Evolutionary conservation across 2,797 vertebrate species (phyloP), one percentile per base, ranked within the genome.

Genomic region (Pogonophryne albipinna): DNA sequence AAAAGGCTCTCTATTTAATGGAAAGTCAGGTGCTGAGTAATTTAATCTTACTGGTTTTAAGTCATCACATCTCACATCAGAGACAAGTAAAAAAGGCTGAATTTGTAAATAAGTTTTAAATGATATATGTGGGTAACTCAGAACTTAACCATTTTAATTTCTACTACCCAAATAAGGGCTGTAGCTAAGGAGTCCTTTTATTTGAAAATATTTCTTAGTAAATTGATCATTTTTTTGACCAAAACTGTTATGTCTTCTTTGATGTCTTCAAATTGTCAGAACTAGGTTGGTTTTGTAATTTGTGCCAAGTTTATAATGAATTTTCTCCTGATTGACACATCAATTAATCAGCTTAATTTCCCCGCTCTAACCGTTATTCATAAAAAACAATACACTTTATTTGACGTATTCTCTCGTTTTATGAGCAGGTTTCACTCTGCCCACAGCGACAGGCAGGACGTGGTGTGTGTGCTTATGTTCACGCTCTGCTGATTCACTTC

Each of bases 391-490:
- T 23, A 8, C 4, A n/a, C 57, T 38, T 4, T 42, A 10, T 14
- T 42, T 44, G n/a, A 19, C 34, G 17, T n/a, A 16, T 8, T 20
- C 11, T 71, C 20, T 7, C 50, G 31, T 72, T n/a, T 45, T 44
- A 11, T 34, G 50, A 51, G 51, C 67, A 47, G 62, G 38, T 77
- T 76, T 58, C 10, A 42, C 56, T 42, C 17, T 59, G 50, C 14
- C 10, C 38, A 45, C 45, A 20, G 61, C 0, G n/a, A 65, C 57
- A 56, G 67, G 62, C 57, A 56, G 67, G 58, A 75, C 13, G 20
- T 71, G 63, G 7, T 44, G 62, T 66, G 71, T 6, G 3, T 75
- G 19, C 70, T 79, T 45, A 74, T 62, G 57, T 72, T 75, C 46
- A 50, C 20, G 34, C 70, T 75, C 59, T 3, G 67, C 45, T 74